phyloP scores from a whole-genome alignment of 2,113 vertebrate species.

The Aleadryas rufinucha region DNA sequence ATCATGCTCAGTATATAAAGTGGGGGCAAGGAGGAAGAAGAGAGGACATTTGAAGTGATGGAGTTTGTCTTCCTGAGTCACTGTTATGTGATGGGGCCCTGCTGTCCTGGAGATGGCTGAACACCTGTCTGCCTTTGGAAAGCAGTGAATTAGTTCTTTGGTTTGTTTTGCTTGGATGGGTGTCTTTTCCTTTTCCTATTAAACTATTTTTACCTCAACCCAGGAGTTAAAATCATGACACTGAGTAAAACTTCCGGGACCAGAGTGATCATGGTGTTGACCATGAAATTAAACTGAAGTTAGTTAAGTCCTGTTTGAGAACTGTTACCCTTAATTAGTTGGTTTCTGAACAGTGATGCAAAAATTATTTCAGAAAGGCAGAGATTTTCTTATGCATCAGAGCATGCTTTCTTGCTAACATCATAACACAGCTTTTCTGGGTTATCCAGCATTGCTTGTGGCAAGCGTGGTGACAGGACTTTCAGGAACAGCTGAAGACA shows the following conservation, averaged over 20 bases:
- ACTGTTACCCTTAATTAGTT: not conserved
- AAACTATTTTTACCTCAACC: not conserved
- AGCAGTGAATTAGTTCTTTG: not conserved
- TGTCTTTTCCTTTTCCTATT: not conserved
- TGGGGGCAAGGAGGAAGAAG: not conserved
- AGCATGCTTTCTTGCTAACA: not conserved
- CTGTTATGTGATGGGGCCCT: not conserved
- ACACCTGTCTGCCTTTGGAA: not conserved
- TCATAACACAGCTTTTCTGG: not conserved
- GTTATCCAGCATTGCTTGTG: not conserved
- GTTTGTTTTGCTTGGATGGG: not conserved
- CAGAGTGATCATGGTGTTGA: not conserved
- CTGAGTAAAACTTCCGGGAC: not conserved
- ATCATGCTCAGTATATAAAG: not conserved
- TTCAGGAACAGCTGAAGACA: not conserved
- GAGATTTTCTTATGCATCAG: not conserved
- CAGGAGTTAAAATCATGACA: not conserved
- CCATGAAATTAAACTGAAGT: not conserved
- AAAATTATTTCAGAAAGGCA: not conserved
- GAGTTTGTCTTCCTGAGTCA: not conserved
- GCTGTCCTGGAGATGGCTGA: not conserved
- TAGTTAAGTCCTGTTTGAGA: not conserved
- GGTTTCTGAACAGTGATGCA: not conserved
- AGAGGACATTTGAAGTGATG: not conserved
- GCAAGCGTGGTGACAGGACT: not conserved